A percentile compares a stretch with the other conserved stretches of the same genome.
Evolutionary conservation across 2,888 invertebrate species (phyloP).

Genomic region (Eueremaeus valkanovi): DNA sequence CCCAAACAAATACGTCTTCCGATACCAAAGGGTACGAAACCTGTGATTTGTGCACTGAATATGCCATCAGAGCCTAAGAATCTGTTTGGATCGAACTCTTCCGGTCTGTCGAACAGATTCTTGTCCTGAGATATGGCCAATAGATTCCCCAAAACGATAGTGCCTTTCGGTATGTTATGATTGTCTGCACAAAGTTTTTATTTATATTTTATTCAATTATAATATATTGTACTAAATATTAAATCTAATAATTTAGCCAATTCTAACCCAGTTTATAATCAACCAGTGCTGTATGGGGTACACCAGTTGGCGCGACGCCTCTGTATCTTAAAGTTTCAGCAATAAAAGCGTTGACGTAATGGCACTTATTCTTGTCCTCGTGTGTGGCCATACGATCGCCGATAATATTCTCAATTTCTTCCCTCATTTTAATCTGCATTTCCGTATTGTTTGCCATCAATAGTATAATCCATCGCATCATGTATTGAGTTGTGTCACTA

Average conservation of each 20-base stretch:
- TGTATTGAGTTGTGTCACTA: too few relatives aligned
- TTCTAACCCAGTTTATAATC: not conserved
- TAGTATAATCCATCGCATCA: too few relatives aligned
- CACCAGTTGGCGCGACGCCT: not conserved
- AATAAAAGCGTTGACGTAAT: constrained; percentile 23
- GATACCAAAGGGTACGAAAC: constrained; percentile 6
- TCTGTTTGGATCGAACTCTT: constrained; percentile 3
- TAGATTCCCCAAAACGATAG: not conserved
- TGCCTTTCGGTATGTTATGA: not conserved
- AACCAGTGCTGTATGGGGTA: not conserved
- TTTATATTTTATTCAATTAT: not conserved
- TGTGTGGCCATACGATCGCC: constrained; percentile 14
- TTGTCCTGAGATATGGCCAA: not conserved
- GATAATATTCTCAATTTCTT: not conserved
- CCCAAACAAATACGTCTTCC: constrained; percentile 9
- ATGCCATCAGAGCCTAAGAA: not conserved
- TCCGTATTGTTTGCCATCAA: constrained; percentile 5
- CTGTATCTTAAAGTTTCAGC: constrained; percentile 17
- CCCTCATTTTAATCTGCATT: constrained; percentile 2
- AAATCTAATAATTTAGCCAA: not conserved
- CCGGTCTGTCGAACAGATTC: not conserved
- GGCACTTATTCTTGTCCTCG: not conserved
- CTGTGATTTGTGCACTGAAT: not conserved
- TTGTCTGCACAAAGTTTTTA: not conserved
- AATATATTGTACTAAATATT: not conserved